Percentiles rank a stretch among this genome's conserved stretches.
phyloP scores from a whole-genome alignment of 1,140 invertebrate genomes.

The Copidosoma floridanum region DNA sequence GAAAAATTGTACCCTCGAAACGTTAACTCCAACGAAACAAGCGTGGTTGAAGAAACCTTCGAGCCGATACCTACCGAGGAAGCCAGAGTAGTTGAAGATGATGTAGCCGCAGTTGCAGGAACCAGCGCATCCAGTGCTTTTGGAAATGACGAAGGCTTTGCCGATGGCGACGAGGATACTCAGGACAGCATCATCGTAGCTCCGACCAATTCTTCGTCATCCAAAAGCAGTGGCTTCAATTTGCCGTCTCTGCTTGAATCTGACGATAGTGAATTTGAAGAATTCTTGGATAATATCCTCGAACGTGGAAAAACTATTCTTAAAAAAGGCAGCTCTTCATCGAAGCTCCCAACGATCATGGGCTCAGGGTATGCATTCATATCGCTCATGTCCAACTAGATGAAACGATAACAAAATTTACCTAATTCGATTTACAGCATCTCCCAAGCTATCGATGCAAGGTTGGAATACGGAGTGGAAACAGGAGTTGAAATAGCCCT shows the following conservation, averaged over 20 bases:
- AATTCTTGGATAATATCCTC: constrained; percentile 67
- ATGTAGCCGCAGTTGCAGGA: constrained; percentile 37
- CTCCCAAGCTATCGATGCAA: constrained; percentile 73
- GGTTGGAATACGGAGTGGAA: constrained; percentile 74
- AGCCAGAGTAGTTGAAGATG: constrained; percentile 30
- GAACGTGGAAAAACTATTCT: constrained; percentile 59
- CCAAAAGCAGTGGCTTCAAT: constrained; percentile 55
- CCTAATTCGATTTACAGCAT: constrained; percentile 44
- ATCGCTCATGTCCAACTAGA: neutral
- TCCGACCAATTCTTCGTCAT: constrained; percentile 39
- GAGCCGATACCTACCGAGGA: constrained; percentile 37
- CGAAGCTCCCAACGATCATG: constrained; percentile 44
- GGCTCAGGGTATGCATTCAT: constrained; percentile 42
- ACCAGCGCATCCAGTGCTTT: constrained; percentile 38
- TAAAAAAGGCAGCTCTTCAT: constrained; percentile 46
- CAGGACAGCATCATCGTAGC: constrained; percentile 45
- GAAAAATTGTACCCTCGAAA: constrained; percentile 46
- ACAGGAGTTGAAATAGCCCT: constrained; percentile 70
- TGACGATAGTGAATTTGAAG: constrained; percentile 71
- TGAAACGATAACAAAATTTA: no score
- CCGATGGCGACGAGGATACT: constrained; percentile 49
- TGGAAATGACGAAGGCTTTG: constrained; percentile 44
- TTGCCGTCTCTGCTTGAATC: constrained; percentile 68
- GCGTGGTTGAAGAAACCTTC: constrained; percentile 42
- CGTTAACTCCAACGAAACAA: constrained; percentile 36